These are phyloP conservation scores for Trissoscelio sp. DNA, from an alignment of 2,888 invertebrate species.

Conservation along the genomic window DNA sequence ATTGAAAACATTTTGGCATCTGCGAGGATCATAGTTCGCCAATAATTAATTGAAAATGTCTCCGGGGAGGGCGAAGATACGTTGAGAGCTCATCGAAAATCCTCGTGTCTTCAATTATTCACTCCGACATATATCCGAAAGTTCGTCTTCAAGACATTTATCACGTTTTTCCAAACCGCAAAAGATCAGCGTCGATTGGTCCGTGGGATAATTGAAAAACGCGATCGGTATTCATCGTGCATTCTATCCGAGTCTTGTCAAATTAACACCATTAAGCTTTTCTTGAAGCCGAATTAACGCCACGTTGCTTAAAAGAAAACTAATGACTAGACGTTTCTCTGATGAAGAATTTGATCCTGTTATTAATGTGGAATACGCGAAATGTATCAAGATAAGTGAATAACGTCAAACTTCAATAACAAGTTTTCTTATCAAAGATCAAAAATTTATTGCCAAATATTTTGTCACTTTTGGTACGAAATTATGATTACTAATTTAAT, in stretches of 20 bases:
- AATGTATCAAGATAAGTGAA: neutral
- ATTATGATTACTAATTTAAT: too few species aligned
- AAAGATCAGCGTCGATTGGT: neutral
- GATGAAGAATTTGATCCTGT: neutral
- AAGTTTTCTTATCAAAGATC: too few species aligned
- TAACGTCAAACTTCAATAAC: too few species aligned
- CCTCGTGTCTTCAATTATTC: conserved; percentile 38
- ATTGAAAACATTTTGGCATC: conserved; percentile 19
- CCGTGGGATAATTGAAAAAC: conserved; percentile 14
- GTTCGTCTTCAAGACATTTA: conserved; percentile 18
- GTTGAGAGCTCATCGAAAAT: conserved; percentile 19
- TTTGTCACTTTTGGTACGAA: too few species aligned
- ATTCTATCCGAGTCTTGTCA: neutral
- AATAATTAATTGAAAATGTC: conserved; percentile 33
- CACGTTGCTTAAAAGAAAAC: neutral
- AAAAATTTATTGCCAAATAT: too few species aligned
- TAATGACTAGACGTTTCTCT: neutral
- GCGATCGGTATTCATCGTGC: neutral
- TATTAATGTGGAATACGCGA: neutral
- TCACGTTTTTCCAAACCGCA: conserved; percentile 3
- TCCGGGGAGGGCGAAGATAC: conserved; percentile 26
- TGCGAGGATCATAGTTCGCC: conserved; percentile 4
- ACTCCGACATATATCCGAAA: conserved; percentile 14
- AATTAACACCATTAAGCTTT: neutral
- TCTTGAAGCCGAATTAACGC: neutral